These are phyloP conservation scores for Pachymerium ferrugineum DNA, from an alignment of 2,888 invertebrate species.

Conservation along the genomic window DNA sequence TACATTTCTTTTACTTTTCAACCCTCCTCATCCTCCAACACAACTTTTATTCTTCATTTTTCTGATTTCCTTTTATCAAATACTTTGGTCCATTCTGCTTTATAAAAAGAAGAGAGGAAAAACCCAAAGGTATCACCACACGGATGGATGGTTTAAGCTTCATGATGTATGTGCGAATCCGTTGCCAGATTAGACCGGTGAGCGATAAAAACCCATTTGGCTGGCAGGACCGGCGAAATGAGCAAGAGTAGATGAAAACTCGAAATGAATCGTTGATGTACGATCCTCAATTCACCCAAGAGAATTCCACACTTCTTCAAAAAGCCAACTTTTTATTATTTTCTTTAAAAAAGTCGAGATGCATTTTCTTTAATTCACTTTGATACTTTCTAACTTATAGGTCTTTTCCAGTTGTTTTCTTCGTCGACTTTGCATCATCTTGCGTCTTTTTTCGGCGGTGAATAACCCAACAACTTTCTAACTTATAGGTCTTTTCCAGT, in stretches of 20 bases:
- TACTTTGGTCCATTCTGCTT: neutral
- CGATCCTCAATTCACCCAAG: neutral
- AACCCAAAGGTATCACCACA: too few relatives aligned
- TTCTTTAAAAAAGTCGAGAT: too few relatives aligned
- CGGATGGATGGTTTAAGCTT: too few relatives aligned
- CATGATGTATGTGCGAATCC: neutral
- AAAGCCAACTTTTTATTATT: too few relatives aligned
- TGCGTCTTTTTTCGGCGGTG: too few relatives aligned
- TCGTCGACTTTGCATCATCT: too few relatives aligned
- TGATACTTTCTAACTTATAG: too few relatives aligned
- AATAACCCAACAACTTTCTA: too few relatives aligned
- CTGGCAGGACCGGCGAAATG: neutral
- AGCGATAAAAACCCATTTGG: conserved; percentile 22
- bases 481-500: too few relatives aligned
- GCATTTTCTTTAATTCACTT: too few relatives aligned
- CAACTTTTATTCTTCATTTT: conserved; percentile 13
- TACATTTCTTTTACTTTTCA: conserved; percentile 28
- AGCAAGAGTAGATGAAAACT: conserved; percentile 5
- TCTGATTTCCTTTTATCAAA: conserved; percentile 15
- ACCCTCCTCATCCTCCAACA: neutral
- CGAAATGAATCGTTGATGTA: neutral
- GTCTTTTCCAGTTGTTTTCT: too few relatives aligned
- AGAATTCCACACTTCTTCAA: neutral
- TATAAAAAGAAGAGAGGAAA: neutral
- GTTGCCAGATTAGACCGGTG: neutral